phyloP scores from a whole-genome alignment of 2,113 vertebrate species.

The Crocuta crocuta region DNA sequence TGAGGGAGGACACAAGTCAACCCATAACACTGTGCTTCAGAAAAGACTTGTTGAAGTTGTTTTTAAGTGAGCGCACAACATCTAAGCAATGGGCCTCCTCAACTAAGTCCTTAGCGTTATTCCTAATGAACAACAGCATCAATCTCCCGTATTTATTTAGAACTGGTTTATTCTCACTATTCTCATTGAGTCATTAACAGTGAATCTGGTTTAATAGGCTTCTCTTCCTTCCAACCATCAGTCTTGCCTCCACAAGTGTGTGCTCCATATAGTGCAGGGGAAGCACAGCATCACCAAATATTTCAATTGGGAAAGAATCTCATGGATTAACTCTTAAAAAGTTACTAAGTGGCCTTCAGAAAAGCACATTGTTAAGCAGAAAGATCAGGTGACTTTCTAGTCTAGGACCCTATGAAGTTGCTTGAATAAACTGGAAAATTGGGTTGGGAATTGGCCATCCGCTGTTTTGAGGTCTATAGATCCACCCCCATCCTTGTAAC shows the following conservation, averaged over 20 bases:
- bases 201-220: neutral
- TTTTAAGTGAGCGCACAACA: neutral
- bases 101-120: neutral
- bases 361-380: neutral
- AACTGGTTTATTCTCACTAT: neutral
- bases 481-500: rapidly evolving
- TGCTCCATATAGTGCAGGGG: neutral
- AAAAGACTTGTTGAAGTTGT: neutral
- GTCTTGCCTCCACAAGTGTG: neutral
- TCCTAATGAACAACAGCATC: neutral
- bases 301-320: neutral
- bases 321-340: neutral
- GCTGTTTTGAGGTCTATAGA: neutral
- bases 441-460: neutral
- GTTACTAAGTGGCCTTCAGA: neutral
- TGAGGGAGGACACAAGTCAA: neutral
- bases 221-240: neutral
- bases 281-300: neutral
- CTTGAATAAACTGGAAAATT: neutral
- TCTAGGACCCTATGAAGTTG: neutral
- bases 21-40: neutral
- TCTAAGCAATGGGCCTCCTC: neutral
- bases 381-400: neutral
- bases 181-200: neutral
- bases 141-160: neutral